These are phyloP conservation scores for Heliothis virescens DNA, from an alignment of 1,140 invertebrate genomes.

Conservation along the genomic window DNA sequence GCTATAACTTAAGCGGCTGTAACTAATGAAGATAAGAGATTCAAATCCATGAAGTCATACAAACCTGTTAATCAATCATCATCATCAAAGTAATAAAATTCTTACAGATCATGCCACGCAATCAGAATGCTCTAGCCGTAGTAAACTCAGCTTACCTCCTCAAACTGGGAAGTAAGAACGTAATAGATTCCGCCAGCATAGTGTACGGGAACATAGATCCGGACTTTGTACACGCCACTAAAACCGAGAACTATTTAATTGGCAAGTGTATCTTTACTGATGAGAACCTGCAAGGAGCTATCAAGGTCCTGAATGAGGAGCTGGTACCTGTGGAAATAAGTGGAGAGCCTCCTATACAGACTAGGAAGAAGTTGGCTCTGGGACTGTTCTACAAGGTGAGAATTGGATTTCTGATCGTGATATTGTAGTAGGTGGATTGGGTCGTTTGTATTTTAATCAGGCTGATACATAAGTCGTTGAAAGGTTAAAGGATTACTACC, in stretches of 20 bases:
- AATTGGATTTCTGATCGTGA: neutral
- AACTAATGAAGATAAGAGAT: too few species aligned
- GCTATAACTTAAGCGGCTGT: too few species aligned
- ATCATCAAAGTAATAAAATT: too few species aligned
- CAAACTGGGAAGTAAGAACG: constrained; percentile 68
- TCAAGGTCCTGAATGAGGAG: constrained; percentile 87
- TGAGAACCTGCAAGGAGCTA: constrained; percentile 85
- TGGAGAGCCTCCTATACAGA: constrained; percentile 89
- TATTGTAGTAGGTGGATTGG: neutral
- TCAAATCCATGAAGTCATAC: too few species aligned
- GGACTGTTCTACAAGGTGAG: constrained; percentile 92
- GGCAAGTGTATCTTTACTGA: constrained; percentile 87
- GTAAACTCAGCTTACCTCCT: constrained; percentile 93
- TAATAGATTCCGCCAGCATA: constrained; percentile 68
- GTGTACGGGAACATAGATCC: constrained; percentile 91
- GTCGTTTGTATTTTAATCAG: too few species aligned
- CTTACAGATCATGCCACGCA: constrained; percentile 90
- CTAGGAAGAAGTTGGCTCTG: constrained; percentile 89
- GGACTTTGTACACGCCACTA: constrained; percentile 90
- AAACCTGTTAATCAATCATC: too few species aligned
- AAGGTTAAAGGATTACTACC: too few species aligned
- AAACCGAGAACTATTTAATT: constrained; percentile 89
- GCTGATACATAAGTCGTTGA: neutral
- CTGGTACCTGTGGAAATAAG: constrained; percentile 88
- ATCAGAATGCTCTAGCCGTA: constrained; percentile 93